These are phyloP conservation scores for Mustela nigripes DNA, from an alignment of 2,113 vertebrate species.

Conservation along the genomic window DNA sequence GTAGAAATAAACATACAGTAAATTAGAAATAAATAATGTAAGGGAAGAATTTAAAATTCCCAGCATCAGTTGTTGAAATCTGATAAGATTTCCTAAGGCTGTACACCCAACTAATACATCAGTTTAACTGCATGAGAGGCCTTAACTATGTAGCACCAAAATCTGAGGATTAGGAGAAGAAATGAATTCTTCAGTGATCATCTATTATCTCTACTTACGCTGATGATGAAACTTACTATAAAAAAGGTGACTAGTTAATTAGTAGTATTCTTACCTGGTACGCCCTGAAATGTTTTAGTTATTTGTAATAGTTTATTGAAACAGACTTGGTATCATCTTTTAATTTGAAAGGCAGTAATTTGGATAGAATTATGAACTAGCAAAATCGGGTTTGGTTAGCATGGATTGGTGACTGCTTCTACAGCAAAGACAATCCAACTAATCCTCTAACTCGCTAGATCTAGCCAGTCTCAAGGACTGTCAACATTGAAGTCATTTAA, in stretches of 20 bases:
- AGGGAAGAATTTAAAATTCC: neutral
- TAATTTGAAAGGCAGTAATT: neutral
- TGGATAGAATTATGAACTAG: neutral
- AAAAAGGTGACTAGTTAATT: neutral
- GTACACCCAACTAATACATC: neutral
- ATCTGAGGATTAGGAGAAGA: neutral
- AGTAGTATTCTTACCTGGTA: neutral
- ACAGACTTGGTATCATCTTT: neutral
- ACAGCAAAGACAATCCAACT: neutral
- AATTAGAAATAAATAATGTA: neutral
- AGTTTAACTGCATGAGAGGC: neutral
- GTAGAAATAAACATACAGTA: slow-evolving; percentile 1
- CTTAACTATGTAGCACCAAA: neutral
- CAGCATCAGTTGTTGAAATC: neutral
- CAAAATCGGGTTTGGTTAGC: neutral
- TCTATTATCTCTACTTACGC: neutral
- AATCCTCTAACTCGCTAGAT: neutral
- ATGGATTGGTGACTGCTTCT: neutral
- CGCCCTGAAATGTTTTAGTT: slow-evolving; percentile 30
- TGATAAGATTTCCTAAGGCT: neutral
- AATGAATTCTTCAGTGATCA: neutral
- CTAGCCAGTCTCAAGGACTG: neutral
- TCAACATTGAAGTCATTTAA: neutral
- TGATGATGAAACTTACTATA: neutral
- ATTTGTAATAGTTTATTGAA: neutral